These are phyloP conservation scores for Rhopalosiphum nymphaeae DNA, from an alignment of 2,888 invertebrate genomes.

Conservation along the genomic window DNA sequence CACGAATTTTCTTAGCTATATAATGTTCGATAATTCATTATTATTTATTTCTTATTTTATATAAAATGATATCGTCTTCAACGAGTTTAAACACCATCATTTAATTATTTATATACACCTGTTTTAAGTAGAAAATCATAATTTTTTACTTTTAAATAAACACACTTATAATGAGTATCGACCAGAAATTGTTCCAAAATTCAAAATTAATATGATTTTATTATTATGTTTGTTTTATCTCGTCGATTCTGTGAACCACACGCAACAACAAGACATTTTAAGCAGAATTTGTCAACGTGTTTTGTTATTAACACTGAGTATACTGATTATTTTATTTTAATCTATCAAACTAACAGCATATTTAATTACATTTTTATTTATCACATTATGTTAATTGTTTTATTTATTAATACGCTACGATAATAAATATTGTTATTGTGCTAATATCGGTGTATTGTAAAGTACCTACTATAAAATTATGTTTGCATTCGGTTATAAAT, in stretches of 20 bases:
- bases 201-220: background rate
- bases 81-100: background rate
- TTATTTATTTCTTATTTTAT: background rate
- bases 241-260: background rate
- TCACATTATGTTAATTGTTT: background rate
- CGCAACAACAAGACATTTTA: background rate
- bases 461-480: background rate
- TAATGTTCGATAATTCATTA: background rate
- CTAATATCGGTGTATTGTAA: background rate
- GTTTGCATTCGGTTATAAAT: background rate
- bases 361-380: background rate
- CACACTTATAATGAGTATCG: background rate
- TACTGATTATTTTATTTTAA: background rate
- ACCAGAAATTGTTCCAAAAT: background rate
- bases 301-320: too few species aligned
- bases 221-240: background rate
- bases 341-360: background rate
- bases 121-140: background rate
- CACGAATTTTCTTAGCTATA: background rate
- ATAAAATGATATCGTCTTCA: background rate
- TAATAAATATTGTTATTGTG: conserved; percentile 11
- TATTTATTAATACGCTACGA: background rate
- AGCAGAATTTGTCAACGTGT: background rate
- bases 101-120: too few species aligned
- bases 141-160: background rate